Percentiles rank a stretch among this genome's conserved stretches.
Conservation (phyloP, 2,113 vertebrate species). For the Ceyx cyanopectus region DNA sequence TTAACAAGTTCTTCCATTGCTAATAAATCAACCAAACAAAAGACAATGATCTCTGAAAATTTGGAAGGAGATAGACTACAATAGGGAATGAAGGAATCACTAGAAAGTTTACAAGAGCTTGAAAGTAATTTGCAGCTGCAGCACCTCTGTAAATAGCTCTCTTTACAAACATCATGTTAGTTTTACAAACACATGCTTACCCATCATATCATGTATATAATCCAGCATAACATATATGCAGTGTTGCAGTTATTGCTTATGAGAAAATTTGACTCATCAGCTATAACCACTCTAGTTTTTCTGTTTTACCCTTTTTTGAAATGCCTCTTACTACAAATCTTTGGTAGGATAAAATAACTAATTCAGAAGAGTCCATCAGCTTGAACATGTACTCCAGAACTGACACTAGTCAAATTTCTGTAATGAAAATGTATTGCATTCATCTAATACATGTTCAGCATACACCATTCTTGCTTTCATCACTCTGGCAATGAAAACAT, state of each 20-base stretch:
- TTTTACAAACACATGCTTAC: no score
- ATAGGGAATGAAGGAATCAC: no score
- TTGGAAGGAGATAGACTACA: no score
- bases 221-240: not conserved
- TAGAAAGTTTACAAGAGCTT: no score
- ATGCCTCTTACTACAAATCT: not conserved
- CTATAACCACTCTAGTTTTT: not conserved
- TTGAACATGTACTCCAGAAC: not conserved
- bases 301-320: not conserved
- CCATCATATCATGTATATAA: not conserved
- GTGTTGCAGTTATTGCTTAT: not conserved
- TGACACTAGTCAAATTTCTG: not conserved
- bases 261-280: not conserved
- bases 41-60: no score
- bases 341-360: not conserved
- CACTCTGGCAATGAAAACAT: not conserved
- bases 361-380: not conserved
- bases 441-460: not conserved
- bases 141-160: no score
- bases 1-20: no score
- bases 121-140: no score
- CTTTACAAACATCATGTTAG: no score
- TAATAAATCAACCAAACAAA: no score
- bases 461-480: not conserved
- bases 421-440: constrained; percentile 1